Base-by-base conservation (phyloP, 2,888 invertebrate genomes). In the Apotomis betuletana region DNA sequence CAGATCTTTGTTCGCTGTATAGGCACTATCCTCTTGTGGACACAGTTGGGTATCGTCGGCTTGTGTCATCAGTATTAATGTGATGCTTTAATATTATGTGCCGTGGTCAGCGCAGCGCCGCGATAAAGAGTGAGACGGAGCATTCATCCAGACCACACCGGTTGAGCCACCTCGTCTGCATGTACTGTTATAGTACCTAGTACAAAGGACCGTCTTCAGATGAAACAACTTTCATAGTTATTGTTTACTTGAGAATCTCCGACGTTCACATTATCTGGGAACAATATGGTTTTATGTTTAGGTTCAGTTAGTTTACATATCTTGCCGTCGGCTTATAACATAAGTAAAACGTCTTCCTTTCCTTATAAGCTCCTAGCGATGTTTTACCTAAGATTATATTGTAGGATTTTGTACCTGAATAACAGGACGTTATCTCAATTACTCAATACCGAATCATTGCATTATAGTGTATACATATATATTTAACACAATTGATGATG, bases 61-160 rank as follows among this genome's bases (percentile, higher is more conserved):
- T 88, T 90, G 89, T 92, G 91, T 92, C 92, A 92, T 92, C 90
- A 84, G 88, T 91, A 91, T 91, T 90, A 90, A 91, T 91, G 90
- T 90, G 27, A 27, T 27, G 83, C 86, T 88, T 87, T 87, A 88
- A 89, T 91, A 89, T 87, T 89, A 90, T 86, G 85, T 86, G 85
- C 85, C 84, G 86, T 85, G 84, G 86, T 88, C 87, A 88, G 91
- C 90, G 89, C 86, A 85, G 87, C 85, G 85, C 85, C 85, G 84
- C 84, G 87, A 88, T 90, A 87, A 87, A 87, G 85, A 85, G 79
- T 83, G 82, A 85, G 85, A 87, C 82, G 79, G 80, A 81, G 85
- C 84, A 86, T 87, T 87, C 85, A 85, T 79, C 77, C 79, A 84
- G 91, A 91, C 92, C 91, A 91, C 91, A 90, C 91, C 80, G 84